Evolutionary conservation across 2,888 invertebrate genomes (phyloP).

Genomic region (Lycaena phlaeas): DNA sequence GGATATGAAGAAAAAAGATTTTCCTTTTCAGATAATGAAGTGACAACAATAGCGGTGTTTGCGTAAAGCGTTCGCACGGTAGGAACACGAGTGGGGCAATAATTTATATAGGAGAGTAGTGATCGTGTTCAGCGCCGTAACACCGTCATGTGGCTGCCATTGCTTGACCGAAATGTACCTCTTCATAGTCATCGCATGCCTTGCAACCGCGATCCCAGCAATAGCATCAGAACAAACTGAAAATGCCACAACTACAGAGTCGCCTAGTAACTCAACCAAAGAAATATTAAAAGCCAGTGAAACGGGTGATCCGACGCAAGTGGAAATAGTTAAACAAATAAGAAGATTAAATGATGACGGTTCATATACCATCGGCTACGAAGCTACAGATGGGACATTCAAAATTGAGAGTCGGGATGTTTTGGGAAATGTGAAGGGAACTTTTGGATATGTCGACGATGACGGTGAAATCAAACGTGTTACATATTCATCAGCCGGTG

Average conservation of each 20-base stretch:
- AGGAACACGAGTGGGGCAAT: conserved; percentile 57
- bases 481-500: conserved; percentile 76
- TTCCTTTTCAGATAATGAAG: conserved; percentile 72
- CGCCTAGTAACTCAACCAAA: conserved; percentile 46
- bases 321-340: conserved; percentile 87
- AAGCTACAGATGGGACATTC: conserved; percentile 88
- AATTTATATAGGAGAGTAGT: conserved; percentile 65
- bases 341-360: conserved; percentile 87
- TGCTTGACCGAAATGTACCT: conserved; percentile 55
- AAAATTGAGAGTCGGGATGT: conserved; percentile 88
- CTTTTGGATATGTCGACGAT: conserved; percentile 85
- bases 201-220: conserved; percentile 30
- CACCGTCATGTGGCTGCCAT: conserved; percentile 60
- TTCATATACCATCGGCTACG: conserved; percentile 88
- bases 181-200: conserved; percentile 46
- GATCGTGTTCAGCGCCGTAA: conserved; percentile 50
- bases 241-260: conserved; percentile 25
- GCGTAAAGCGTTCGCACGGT: conserved; percentile 62
- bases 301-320: conserved; percentile 78
- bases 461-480: conserved; percentile 85
- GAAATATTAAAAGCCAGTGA: conserved; percentile 75
- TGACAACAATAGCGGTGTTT: conserved; percentile 65
- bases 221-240: conserved; percentile 24
- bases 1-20: conserved; percentile 65
- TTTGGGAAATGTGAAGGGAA: conserved; percentile 85